Base-by-base conservation (phyloP, 2,888 invertebrate species). In the Amphiduros pacificus region DNA sequence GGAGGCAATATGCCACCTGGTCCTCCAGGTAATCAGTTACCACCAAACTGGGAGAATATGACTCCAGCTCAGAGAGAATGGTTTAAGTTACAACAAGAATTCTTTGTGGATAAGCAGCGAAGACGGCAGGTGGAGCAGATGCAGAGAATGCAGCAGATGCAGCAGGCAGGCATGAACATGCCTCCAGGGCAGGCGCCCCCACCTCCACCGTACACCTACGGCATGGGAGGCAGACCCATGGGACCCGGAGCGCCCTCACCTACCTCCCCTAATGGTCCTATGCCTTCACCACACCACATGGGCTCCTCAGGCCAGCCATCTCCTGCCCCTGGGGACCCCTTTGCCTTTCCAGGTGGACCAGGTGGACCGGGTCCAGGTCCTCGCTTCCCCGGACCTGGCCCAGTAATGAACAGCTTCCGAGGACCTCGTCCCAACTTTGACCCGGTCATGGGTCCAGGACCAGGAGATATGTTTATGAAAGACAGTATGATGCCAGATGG, bases 21-120 rank as follows among this genome's bases (percentile, higher is more conserved):
- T 20, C 48, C 44, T 17, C 64, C 62, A 0, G 63, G 60, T 3
- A 29, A 29, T 1, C 58, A 55, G 22, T 31, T 65, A 55, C 75
- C 76, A 22, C 74, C 74, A 44, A 77, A 76, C 68, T 76, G 75
- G 74, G 76, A 76, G 55, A 74, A 74, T 62, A 68, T 77, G 72
- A 71, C 71, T 4, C 74, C 87, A 68, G 88, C 88, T 4, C 90
- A 91, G 82, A 87, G 92, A 81, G 94, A 94, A 79, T 94, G 94
- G 94, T 91, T 91, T 74, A 93, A 94, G 82, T 83, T 94, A 71
- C 93, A 93, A 76, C 90, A 91, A 77, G 92, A 93, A 81, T 92
- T 71, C 65, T 76, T 74, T 57, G 65, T 69, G 24, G 75, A 77
- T 52, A 77, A 78, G 63, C 62, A 71, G n/a, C 69, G 71, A 36